Percentiles rank a stretch among this genome's conserved stretches.
phyloP scores from a whole-genome alignment of 2,888 invertebrate genomes.

The Archips crataeganus region DNA sequence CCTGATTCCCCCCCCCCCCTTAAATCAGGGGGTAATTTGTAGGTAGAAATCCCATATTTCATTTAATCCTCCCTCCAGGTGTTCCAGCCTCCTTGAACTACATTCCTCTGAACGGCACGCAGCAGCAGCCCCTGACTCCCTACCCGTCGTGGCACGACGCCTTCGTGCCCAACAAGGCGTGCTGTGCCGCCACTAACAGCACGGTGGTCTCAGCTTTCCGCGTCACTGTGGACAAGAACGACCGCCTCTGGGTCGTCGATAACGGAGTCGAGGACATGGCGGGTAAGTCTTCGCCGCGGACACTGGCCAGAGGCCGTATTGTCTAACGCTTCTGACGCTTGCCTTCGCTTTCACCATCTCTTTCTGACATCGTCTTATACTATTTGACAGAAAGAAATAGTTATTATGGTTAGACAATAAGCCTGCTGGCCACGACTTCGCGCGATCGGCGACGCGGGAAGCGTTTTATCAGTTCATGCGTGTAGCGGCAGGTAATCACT shows the following conservation, averaged over 20 bases:
- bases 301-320: too few relatives aligned
- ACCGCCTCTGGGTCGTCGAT: slow-evolving; percentile 92
- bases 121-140: slow-evolving; percentile 88
- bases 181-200: slow-evolving; percentile 72
- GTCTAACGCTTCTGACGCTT: too few relatives aligned
- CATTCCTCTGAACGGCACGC: slow-evolving; percentile 83
- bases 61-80: slow-evolving; percentile 51
- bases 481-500: too few relatives aligned
- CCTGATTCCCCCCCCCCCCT: too few relatives aligned
- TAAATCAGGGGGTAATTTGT: too few relatives aligned
- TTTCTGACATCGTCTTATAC: too few relatives aligned
- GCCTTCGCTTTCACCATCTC: too few relatives aligned
- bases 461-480: too few relatives aligned
- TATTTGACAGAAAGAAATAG: too few relatives aligned
- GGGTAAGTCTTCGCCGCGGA: slow-evolving; percentile 62
- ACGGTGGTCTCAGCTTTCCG: slow-evolving; percentile 90
- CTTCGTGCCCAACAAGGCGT: slow-evolving; percentile 81
- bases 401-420: too few relatives aligned
- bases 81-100: slow-evolving; percentile 77
- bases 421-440: too few relatives aligned
- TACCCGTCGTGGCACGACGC: slow-evolving; percentile 92
- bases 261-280: slow-evolving; percentile 90
- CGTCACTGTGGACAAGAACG: slow-evolving; percentile 89
- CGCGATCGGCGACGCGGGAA: too few relatives aligned
- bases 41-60: background rate